Base-by-base conservation (phyloP, 2,797 vertebrate genomes). In the Chloroceryle amazona region DNA sequence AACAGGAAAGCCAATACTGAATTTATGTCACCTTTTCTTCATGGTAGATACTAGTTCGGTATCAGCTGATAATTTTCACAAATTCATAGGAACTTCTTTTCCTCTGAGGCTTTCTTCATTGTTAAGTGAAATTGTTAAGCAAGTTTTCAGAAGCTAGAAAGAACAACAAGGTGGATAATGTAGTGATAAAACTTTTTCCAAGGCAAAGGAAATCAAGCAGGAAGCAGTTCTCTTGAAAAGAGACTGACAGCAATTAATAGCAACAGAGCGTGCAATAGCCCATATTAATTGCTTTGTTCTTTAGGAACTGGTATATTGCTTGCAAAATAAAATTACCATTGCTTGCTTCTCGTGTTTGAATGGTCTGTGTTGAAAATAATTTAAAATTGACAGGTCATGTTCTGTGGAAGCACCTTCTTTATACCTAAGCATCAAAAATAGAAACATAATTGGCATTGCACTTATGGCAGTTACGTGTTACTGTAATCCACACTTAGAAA, bases 371-470 rank as follows among this genome's bases (percentile, higher is more conserved):
- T 92, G 94, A 94, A 98, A 92, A 46, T 61, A 93, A 89, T 65
- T 71, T 86, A 81, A 97, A 96, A 66, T 42, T 84, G 89, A 89
- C 67, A 92, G 92, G 86, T 65, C 28, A 91, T 62, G 41, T 87
- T 92, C 86, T 57, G 74, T 92, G 86, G 88, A 95, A 97, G 82
- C 79, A 81, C 29, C 18, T 8, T 70, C 29, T 21, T 55, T 97
- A 72, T 86, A 81, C n/a, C 58, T 70, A 81, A 93, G 67, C 87
- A 81, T 75, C 42, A 92, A 72, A 82, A 93, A 61, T 41, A 84
- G 95, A 97, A 97, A 95, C 33, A 31, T 90, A 95, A 96, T 96
- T 96, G 88, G 72, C 96, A 10, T 92, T 79, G 94, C 63, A 65
- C 87, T 96, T 81, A 78, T 5, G 81, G 74, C 73, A 76, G 70